Base-by-base conservation (phyloP, 1,140 invertebrate genomes). In the Cyclina sinensis region DNA sequence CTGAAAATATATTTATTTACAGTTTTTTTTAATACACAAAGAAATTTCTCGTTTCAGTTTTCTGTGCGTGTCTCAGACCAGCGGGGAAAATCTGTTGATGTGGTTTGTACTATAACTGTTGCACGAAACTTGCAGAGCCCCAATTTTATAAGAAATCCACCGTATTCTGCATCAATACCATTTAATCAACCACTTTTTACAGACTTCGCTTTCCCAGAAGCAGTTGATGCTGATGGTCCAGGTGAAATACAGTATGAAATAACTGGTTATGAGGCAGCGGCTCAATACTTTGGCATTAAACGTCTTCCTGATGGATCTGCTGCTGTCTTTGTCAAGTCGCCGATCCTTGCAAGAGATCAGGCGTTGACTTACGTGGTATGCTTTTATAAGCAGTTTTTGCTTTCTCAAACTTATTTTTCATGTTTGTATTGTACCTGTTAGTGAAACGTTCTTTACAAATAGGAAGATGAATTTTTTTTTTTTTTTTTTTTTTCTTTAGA, bases 191-290 rank as follows among this genome's bases (percentile, higher is more conserved):
- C 57, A 0, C 54, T 87, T 5, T 73, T 79, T 68, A 35, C 46
- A 32, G 59, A 30, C 30, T 81, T 90, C 30, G 51, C 43, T 30
- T 70, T n/a, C 48, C 90, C 91, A 37, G 51, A 97, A 89, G 98
- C 98, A 0, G 96, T 96, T 73, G 98, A 99, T 94, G 96, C 96
- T 57, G 98, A 99, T 94, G 96, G 90, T 83, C 90, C 95, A 93
- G 94, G 93, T 16, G 37, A 59, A 12, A 91, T 95, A 21, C 79
- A 89, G 16, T 94, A 95, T 87, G 90, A 92, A 18, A 88, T 94
- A 0, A 89, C 88, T 62, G 94, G 94, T 18, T 87, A 92, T 46
- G 87, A 89, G 79, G 89, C 91, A 27, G 94, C 91, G n/a, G 87
- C 91, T 27, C 86, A 87, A 21, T 93, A 89, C 65, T 94, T 94